Conservation (phyloP, 2,113 vertebrate genomes). For the Hippocampus abdominalis region DNA sequence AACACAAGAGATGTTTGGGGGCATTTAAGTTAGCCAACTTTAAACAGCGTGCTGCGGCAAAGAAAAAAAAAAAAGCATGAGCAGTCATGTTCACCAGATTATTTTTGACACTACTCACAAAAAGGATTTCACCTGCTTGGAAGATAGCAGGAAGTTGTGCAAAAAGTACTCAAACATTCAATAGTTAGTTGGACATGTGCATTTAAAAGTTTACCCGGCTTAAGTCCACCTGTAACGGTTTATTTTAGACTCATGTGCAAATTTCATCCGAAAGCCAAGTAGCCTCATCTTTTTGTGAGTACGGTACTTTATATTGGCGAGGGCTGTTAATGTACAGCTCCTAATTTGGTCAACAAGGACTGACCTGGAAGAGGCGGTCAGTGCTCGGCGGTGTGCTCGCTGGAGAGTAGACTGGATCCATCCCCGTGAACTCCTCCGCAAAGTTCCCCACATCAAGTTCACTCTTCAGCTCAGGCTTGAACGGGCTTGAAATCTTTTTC, state of each 20-base stretch:
- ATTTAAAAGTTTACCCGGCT: too few relatives aligned
- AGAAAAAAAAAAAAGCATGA: background rate
- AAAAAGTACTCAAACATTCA: too few relatives aligned
- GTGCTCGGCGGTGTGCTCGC: constrained; percentile 84
- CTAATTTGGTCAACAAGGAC: background rate
- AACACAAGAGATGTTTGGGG: background rate
- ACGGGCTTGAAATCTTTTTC: constrained; percentile 80
- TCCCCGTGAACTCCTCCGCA: constrained; percentile 86
- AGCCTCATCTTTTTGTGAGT: too few relatives aligned
- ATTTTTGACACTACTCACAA: too few relatives aligned
- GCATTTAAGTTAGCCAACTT: background rate
- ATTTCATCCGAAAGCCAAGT: too few relatives aligned
- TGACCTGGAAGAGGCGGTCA: constrained; percentile 84
- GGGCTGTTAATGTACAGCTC: background rate
- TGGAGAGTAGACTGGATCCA: constrained; percentile 89
- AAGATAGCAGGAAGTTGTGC: too few relatives aligned
- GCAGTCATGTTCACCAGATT: too few relatives aligned
- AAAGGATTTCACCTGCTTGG: too few relatives aligned
- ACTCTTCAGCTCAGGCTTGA: constrained; percentile 83
- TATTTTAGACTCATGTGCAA: too few relatives aligned
- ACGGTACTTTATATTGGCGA: too few relatives aligned
- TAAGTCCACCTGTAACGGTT: too few relatives aligned
- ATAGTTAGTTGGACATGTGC: too few relatives aligned
- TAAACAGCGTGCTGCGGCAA: background rate
- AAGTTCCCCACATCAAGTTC: constrained; percentile 90